Base-by-base conservation (phyloP, 2,113 vertebrate species). In the Sorex araneus region DNA sequence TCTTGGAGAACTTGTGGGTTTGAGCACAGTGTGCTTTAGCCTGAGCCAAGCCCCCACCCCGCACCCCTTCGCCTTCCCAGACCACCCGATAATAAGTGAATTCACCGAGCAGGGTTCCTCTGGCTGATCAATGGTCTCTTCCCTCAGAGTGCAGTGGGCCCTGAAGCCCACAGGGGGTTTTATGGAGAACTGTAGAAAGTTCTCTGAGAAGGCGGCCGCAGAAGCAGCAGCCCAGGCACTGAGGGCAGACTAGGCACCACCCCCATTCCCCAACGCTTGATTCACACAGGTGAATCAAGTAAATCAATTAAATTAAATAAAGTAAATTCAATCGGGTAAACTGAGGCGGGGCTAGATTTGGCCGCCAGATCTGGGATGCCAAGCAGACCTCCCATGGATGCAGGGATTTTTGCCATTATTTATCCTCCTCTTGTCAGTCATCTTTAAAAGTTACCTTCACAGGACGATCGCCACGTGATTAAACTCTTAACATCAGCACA, bases 361-460 rank as follows among this genome's bases (percentile, higher is more conserved):
- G 32, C 2, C 27, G 7, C 27, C 3, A 19, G 64, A 69, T 84
- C 74, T 78, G 89, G 71, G 34, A 91, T 90, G 1, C 28, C 92
- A 66, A 74, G 81, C 21, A 75, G 92, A 89, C 32, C 10, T 32
- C 9, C 34, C 36, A 60, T 6, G 21, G n/a, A 70, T 28, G 4
- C 1, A 54, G 74, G 84, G 21, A 64, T 54, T 83, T 70, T 70
- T 18, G 2, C 15, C 32, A 36, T 32, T 88, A 12, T 60, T 43
- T n/a, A 75, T 84, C 47, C 60, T 89, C 73, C 12, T 71, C 57
- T 77, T 57, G 28, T 84, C 64, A 77, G 60, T 54, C 30, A 78
- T 82, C 75, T 90, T 83, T 90, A 43, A 50, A n/a, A 84, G 89
- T 45, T 45, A 80, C 13, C 63, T 66, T 78, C n/a, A 74, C 1